A percentile compares a stretch with the other conserved stretches of the same genome.
Evolutionary conservation across 2,113 vertebrate genomes (phyloP).

Genomic region (Taurulus bubalis): DNA sequence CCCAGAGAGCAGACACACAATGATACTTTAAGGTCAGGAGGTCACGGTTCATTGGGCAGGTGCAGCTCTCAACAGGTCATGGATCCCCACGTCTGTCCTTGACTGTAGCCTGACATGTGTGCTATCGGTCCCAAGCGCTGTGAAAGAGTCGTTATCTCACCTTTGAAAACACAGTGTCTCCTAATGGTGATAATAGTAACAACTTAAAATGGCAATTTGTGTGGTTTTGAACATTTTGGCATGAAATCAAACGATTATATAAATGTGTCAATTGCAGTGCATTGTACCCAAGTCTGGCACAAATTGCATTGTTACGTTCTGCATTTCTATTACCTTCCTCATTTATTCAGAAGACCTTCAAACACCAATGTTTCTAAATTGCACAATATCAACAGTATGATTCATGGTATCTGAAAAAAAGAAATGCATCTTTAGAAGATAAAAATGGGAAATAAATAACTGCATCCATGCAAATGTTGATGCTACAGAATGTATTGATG

Average conservation of each 20-base stretch:
- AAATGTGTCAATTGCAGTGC: not conserved
- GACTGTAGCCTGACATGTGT: slow-evolving; percentile 41
- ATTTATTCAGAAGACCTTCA: not conserved
- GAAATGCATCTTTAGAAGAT: not conserved
- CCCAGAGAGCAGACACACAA: slow-evolving; percentile 13
- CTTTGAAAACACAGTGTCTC: not conserved
- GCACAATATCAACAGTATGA: not conserved
- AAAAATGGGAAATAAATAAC: not conserved
- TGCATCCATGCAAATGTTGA: not conserved
- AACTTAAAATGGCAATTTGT: not conserved
- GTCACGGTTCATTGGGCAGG: slow-evolving; percentile 56
- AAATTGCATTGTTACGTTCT: not conserved
- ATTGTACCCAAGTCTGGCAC: not conserved
- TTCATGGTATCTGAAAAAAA: not conserved
- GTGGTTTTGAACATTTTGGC: not conserved
- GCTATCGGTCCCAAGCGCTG: not conserved
- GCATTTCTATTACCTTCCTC: not conserved
- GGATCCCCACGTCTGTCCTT: slow-evolving; percentile 59
- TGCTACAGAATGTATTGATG: not conserved
- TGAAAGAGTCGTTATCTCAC: not conserved
- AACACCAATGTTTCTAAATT: not conserved
- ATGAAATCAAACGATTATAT: not conserved
- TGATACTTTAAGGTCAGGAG: slow-evolving; percentile 41
- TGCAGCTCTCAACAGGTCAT: slow-evolving; percentile 65
- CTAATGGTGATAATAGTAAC: not conserved